Evolutionary conservation across 2,888 invertebrate genomes (phyloP), one percentile per base, ranked within the genome.

Genomic region (Eutolmus rufibarbis): DNA sequence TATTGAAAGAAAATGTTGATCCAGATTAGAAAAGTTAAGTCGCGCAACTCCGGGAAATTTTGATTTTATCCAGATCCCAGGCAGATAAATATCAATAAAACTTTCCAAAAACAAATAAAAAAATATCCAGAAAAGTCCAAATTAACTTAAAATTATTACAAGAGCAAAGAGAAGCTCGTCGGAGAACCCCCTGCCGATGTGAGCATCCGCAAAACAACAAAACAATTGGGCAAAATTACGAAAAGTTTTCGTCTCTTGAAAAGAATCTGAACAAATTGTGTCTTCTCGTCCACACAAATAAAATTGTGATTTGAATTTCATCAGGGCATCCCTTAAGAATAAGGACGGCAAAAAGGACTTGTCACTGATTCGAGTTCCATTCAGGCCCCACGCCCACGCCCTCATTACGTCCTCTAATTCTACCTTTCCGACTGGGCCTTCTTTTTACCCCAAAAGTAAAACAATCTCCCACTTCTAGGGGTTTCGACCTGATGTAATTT

Each of bases 301-400:
- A 19, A 76, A 76, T 37, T 76, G 76, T 76, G 76, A 76, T 76
- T 76, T 76, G 76, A 76, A 76, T 76, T 76, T 76, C 76, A 76
- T 76, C 76, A 34, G 76, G 76, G 9, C 16, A 14, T n/a, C 76
- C n/a, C 34, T 23, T 9, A 37, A 34, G 76, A 76, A 76, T 40
- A 37, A 40, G 19, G n/a, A 37, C 37, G 23, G 76, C 40, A 76
- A 34, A 76, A 76, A 76, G 40, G 76, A 76, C 76, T 76, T 40
- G 76, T 37, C 76, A 76, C 28, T 34, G 76, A 34, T 34, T 76
- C 40, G 28, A 31, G 16, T 76, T 31, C 34, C 12, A 74, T 31
- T 74, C 9, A 8, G 16, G 16, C 28, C 40, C 40, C 76, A 16
- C n/a, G 37, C 14, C 76, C 76, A n/a, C 12, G 5, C n/a, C 76